Percentiles rank a stretch among this genome's conserved stretches.
These are phyloP conservation scores for Astreopora myriophthalma DNA, from an alignment of 64 coral and sea anemone species.

Conservation along the genomic window DNA sequence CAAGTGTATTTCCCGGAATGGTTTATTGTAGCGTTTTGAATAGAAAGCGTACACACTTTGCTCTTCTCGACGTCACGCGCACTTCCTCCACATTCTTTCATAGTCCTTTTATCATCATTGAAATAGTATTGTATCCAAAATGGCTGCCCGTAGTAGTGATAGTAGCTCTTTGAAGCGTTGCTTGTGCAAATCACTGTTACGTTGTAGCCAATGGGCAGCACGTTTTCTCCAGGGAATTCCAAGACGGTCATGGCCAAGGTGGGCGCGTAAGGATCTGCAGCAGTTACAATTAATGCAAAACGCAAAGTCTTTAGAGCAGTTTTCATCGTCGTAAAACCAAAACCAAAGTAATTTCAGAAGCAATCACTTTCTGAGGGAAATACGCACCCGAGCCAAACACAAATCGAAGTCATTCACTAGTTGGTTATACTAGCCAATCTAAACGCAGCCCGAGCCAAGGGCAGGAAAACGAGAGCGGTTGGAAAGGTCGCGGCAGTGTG, in stretches of 20 bases:
- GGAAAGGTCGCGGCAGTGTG: no score
- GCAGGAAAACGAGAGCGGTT: no score
- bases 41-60: neutral
- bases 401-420: no score
- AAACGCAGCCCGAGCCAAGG: no score
- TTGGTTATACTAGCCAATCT: no score
- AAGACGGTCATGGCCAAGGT: neutral
- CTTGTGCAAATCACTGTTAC: neutral
- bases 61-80: neutral
- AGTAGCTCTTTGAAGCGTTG: neutral
- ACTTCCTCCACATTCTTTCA: neutral
- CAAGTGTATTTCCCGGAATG: neutral
- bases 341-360: no score
- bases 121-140: neutral
- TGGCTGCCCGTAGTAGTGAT: neutral
- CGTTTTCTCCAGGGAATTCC: neutral
- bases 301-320: no score
- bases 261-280: neutral
- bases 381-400: no score
- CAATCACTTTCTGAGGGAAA: no score
- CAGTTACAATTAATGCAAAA: no score
- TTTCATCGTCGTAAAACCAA: no score
- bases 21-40: neutral
- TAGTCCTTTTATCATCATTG: neutral
- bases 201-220: neutral